These are phyloP conservation scores for Rhinopomastus cyanomelas DNA, from an alignment of 2,113 vertebrate genomes.

Conservation along the genomic window DNA sequence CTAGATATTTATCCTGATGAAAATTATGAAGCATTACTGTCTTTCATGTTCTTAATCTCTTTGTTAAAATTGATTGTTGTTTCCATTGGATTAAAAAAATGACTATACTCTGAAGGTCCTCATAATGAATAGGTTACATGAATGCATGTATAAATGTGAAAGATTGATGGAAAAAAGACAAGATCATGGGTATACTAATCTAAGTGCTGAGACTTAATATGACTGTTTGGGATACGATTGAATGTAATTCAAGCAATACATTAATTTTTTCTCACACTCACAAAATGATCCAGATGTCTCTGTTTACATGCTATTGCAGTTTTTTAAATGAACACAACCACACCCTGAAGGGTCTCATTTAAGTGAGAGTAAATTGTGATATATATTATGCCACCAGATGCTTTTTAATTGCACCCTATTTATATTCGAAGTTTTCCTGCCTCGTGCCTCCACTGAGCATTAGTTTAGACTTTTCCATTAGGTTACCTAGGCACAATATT, in stretches of 20 bases:
- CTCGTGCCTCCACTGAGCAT: neutral
- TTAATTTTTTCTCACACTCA: neutral
- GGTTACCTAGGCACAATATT: accelerated
- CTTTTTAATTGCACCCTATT: neutral
- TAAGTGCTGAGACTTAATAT: neutral
- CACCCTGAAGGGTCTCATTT: neutral
- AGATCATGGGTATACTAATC: neutral
- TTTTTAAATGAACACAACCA: neutral
- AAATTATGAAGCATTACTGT: neutral
- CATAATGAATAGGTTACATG: neutral
- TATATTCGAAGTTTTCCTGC: neutral
- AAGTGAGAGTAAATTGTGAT: neutral
- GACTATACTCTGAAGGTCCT: neutral
- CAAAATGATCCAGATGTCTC: neutral
- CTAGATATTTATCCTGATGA: neutral
- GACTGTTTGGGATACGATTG: neutral
- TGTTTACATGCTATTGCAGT: neutral
- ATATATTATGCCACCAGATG: neutral
- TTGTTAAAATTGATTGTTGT: neutral
- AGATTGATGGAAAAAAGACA: neutral
- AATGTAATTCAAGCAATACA: neutral
- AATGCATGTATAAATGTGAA: neutral
- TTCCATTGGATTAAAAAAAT: neutral
- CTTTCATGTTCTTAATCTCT: neutral
- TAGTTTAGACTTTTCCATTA: neutral